Evolutionary conservation across 2,113 vertebrate genomes (phyloP), one percentile per base, ranked within the genome.

Genomic region (Aythya baeri): DNA sequence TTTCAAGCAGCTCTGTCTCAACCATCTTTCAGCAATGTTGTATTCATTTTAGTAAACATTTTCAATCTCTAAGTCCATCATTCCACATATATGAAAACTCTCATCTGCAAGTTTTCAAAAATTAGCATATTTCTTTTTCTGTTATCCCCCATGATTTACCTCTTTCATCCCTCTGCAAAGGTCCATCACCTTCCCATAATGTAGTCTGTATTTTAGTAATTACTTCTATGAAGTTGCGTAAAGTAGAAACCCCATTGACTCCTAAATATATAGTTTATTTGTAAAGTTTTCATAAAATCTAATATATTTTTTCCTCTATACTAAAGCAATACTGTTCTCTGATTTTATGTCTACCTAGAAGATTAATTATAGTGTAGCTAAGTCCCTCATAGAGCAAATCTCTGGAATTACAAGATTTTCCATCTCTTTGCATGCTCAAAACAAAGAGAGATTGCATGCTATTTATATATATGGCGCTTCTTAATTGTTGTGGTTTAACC

Each of bases 71-170:
- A 62, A 71, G 17, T 77, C 18, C 16, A 41, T 46, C 15, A 38
- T 36, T 43, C 5, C 6, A 71, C 7, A n/a, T 36, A 83, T 17
- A 13, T 52, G 11, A 58, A 86, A 90, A 70, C 16, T 70, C 17
- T 41, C 2, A 20, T 54, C 17, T 59, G 3, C 6, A 74, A 43
- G 11, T 59, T 94, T 36, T 36, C 3, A 62, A 83, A 95, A 58
- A 44, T 13, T 34, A 50, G n/a, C 0, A 0, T 29, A 4, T 66
- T 54, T 41, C 6, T n/a, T 74, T 68, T 65, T 80, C 44, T 73
- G 3, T 73, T 83, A 11, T 44, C 2, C 4, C 1, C 1, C 13
- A 52, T 0, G 2, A 2, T 49, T 43, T 63, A 31, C 16, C 3
- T 91, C 65, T 83, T 27, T 73, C 3, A 49, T 41, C 6, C 7